These are phyloP conservation scores for Coluber constrictor DNA, from an alignment of 2,797 vertebrate species.

Conservation along the genomic window DNA sequence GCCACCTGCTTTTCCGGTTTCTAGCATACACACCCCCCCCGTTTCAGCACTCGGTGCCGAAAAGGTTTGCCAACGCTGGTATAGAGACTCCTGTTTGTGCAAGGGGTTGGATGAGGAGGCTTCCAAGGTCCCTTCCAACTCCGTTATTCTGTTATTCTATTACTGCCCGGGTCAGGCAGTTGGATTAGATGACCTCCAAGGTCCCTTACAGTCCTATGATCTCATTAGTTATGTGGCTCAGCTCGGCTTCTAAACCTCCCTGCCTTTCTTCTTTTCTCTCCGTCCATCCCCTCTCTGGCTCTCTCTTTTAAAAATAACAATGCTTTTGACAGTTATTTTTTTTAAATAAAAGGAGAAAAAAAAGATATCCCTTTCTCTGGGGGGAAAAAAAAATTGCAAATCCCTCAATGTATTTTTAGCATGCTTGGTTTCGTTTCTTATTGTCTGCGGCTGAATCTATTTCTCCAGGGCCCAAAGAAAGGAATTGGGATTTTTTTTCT, in stretches of 20 bases:
- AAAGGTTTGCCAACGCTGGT: too few relatives aligned
- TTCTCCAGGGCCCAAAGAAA: slow-evolving; percentile 57
- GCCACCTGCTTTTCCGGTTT: too few relatives aligned
- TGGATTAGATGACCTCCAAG: not conserved
- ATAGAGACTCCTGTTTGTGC: not conserved
- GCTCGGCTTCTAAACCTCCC: not conserved
- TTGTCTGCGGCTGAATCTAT: slow-evolving; percentile 58
- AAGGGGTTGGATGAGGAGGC: not conserved
- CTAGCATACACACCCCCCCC: too few relatives aligned
- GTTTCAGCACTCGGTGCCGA: too few relatives aligned
- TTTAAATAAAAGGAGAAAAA: not conserved
- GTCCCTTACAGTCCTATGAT: not conserved
- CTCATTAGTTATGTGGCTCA: not conserved
- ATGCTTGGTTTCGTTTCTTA: slow-evolving; percentile 54
- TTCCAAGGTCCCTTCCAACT: not conserved
- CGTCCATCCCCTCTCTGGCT: not conserved
- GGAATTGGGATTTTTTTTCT: slow-evolving; percentile 34
- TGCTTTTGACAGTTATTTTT: not conserved
- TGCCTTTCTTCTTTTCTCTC: not conserved
- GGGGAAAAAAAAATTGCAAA: not conserved
- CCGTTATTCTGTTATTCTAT: not conserved
- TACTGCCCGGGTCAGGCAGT: not conserved
- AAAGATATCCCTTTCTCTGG: slow-evolving; percentile 9
- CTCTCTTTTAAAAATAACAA: not conserved
- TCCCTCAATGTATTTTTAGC: slow-evolving; percentile 53